phyloP scores from a whole-genome alignment of 2,888 invertebrate genomes.

The Aphrophora alni region DNA sequence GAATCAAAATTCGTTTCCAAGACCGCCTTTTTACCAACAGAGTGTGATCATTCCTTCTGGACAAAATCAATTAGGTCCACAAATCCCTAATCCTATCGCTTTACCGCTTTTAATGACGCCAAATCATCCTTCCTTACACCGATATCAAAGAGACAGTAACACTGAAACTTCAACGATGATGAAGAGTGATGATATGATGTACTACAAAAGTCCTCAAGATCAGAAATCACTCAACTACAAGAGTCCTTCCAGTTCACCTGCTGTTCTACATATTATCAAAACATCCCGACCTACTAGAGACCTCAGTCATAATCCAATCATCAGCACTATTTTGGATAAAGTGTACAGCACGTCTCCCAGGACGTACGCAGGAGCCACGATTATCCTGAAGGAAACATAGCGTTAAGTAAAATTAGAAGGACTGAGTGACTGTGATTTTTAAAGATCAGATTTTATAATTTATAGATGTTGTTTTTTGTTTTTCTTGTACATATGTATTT shows the following conservation, averaged over 20 bases:
- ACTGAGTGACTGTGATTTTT: not conserved
- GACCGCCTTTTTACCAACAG: not conserved
- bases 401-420: not conserved
- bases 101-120: not conserved
- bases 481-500: not conserved
- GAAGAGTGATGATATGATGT: not conserved
- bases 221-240: not conserved
- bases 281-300: not conserved
- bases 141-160: not conserved
- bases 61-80: not conserved
- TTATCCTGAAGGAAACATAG: not conserved
- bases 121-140: not conserved
- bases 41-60: not conserved
- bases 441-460: not conserved
- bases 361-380: not conserved
- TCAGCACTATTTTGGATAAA: not conserved
- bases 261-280: not conserved
- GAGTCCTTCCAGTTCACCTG: not conserved
- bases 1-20: not conserved
- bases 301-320: not conserved
- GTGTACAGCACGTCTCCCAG: not conserved
- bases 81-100: not conserved
- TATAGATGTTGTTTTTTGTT: not conserved
- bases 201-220: not conserved
- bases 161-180: not conserved